Percentiles rank a stretch among this genome's conserved stretches.
These are phyloP conservation scores for Microctonus aethiopoides DNA, from an alignment of 2,888 invertebrate species.

Conservation along the genomic window DNA sequence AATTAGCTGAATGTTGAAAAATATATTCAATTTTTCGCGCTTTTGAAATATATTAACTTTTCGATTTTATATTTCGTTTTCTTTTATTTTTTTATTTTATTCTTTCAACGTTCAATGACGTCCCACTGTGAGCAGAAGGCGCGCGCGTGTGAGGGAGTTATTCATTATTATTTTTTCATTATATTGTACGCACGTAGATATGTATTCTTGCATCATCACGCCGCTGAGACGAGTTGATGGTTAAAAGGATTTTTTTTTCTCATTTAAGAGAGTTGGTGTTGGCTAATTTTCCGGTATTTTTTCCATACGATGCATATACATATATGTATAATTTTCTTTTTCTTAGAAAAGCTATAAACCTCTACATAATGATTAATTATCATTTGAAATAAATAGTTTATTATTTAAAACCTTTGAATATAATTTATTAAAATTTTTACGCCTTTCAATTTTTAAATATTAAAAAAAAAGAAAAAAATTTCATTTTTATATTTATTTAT, in stretches of 20 bases:
- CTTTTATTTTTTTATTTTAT: conserved; percentile 26
- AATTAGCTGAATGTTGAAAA: too few relatives aligned
- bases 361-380: not conserved
- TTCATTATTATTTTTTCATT: conserved; percentile 15
- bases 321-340: not conserved
- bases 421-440: not conserved
- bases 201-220: conserved; percentile 53
- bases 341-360: not conserved
- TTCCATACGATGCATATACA: conserved; percentile 40
- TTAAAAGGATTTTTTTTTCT: conserved; percentile 4
- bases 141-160: conserved; percentile 28
- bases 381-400: not conserved
- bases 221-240: conserved; percentile 27
- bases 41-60: not conserved
- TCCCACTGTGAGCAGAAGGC: conserved; percentile 46
- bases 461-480: not conserved
- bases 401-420: not conserved
- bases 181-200: conserved; percentile 10
- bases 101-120: conserved; percentile 28
- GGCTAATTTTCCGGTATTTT: conserved; percentile 57
- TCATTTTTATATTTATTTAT: conserved; percentile 35
- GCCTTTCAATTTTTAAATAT: not conserved
- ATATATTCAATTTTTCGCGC: not conserved
- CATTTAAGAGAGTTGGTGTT: conserved; percentile 44
- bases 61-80: not conserved